phyloP scores from a whole-genome alignment of 2,888 invertebrate species.

The Drosophila paracracens region DNA sequence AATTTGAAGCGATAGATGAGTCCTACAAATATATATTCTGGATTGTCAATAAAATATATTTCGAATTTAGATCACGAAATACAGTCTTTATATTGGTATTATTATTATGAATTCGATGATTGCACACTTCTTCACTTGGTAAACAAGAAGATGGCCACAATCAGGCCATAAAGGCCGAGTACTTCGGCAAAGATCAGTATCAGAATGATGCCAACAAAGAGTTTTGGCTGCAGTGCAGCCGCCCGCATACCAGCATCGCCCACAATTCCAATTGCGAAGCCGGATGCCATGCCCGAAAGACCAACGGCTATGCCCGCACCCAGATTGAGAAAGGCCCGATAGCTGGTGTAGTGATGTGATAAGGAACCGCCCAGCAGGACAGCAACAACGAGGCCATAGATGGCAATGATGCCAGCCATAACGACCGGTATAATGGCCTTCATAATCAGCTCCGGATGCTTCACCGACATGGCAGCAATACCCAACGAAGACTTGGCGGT shows the following conservation, averaged over 20 bases:
- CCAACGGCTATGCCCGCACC: slow-evolving; percentile 99
- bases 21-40: slow-evolving; percentile 51
- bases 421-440: slow-evolving; percentile 99
- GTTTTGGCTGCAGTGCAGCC: slow-evolving; percentile 99
- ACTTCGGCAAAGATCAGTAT: slow-evolving; percentile 99
- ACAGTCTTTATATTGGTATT: neutral
- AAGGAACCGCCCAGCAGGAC: slow-evolving; percentile 97
- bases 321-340: slow-evolving; percentile 97
- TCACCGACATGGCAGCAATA: slow-evolving; percentile 99
- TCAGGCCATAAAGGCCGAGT: slow-evolving; percentile 99
- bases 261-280: slow-evolving; percentile 99
- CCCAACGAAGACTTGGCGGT: slow-evolving; percentile 99
- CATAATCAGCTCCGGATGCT: slow-evolving; percentile 99
- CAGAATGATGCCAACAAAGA: slow-evolving; percentile 99
- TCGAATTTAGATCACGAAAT: neutral
- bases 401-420: slow-evolving; percentile 99
- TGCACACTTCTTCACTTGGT: slow-evolving; percentile 89
- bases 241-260: slow-evolving; percentile 99
- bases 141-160: slow-evolving; percentile 99
- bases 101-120: neutral
- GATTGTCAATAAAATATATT: neutral
- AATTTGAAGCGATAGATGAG: slow-evolving; percentile 99
- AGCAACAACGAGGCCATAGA: slow-evolving; percentile 99
- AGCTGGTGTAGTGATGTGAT: slow-evolving; percentile 88
- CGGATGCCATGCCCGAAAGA: slow-evolving; percentile 98